Evolutionary conservation across 2,797 vertebrate species (phyloP), one percentile per base, ranked within the genome.

Genomic region (Tenualosa ilisha): DNA sequence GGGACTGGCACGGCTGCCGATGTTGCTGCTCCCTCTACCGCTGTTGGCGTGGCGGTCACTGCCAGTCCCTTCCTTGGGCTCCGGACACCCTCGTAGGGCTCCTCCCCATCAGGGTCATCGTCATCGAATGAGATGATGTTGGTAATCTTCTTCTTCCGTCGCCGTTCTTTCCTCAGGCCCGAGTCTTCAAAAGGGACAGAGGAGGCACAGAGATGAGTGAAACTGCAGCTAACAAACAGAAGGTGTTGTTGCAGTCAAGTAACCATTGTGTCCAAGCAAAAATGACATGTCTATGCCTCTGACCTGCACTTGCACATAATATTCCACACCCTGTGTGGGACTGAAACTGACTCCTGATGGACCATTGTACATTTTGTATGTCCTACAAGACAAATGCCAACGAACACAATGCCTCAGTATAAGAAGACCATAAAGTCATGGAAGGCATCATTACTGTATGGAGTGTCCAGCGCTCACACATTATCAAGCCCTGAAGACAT

Each of bases 101-200:
- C 96, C n/a, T 96, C 96, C 13, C 94, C 96, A 50, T 96, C 96
- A 49, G 96, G 96, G 0, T 96, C 97, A 5, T 98, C 97, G 17
- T 98, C 97, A 40, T 99, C 98, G 88, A 99, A 99, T 4, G 97
- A 99, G 89, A 99, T 99, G 5, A 99, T 99, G 93, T 98, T 98
- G 84, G 98, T 97, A 92, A 99, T 94, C 91, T 97, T 98, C 93
- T 99, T 99, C 91, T 97, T 99, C 93, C 97, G 97, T 82, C 97
- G 97, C 9, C 97, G 94, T 88, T 98, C 98, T 84, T 96, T 98
- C 93, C 92, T 97, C 88, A 94, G 93, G 88, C 95, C 97, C 0
- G 96, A 94, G 92, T 99, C 98, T 99, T 7, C 1, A 17, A 7
- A 17, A 0, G 20, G 40, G 37, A 46, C 37, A 46, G 72, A 72